phyloP scores from a whole-genome alignment of 2,888 invertebrate species.

The Harpalus rufipes region DNA sequence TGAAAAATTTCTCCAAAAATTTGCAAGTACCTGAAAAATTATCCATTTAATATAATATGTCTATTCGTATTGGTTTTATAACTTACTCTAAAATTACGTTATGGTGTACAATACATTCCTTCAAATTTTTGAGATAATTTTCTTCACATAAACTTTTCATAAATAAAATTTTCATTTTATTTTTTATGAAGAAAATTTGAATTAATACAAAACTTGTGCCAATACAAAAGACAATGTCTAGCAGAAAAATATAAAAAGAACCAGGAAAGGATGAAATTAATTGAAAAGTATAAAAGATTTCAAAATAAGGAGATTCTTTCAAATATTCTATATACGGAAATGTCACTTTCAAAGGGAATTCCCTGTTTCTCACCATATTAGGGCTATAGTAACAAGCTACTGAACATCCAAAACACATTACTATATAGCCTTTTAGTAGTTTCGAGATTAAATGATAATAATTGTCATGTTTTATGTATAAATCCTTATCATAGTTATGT shows the following conservation, averaged over 20 bases:
- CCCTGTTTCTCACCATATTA: background rate
- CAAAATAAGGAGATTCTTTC: background rate
- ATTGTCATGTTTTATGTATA: background rate
- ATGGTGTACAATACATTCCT: background rate
- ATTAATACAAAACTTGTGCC: background rate
- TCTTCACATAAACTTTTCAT: background rate
- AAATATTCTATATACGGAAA: background rate
- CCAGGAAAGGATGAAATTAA: background rate
- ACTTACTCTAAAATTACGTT: background rate
- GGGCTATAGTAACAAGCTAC: background rate
- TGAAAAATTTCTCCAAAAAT: background rate
- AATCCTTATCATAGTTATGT: background rate
- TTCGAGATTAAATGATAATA: background rate
- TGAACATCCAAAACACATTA: background rate
- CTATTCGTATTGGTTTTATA: background rate
- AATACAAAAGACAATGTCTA: background rate
- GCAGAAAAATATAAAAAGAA: background rate
- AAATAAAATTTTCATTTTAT: background rate
- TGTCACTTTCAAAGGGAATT: background rate
- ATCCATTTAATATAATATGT: background rate
- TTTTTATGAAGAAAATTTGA: background rate
- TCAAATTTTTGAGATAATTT: background rate
- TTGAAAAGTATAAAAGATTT: background rate
- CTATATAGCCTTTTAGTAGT: background rate
- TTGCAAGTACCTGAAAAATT: background rate